Base-by-base conservation (phyloP, 2,888 invertebrate genomes). In the Meghimatium bilineatum region DNA sequence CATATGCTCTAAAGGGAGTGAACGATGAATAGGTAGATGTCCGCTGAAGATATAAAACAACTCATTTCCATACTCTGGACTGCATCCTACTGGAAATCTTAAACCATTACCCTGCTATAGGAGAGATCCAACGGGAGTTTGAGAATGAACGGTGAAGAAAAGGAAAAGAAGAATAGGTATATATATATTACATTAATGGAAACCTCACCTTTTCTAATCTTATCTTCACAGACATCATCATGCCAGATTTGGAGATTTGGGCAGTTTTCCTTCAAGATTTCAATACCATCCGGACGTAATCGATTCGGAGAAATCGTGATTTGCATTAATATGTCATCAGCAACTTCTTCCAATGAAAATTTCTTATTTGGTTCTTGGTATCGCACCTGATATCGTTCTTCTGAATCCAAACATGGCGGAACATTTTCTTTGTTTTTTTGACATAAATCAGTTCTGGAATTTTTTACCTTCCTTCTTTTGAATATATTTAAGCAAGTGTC, bases 381-480 rank as follows among this genome's bases (percentile, higher is more conserved):
- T 38, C 38, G 23, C 38, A 23, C 20, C 10, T 0, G 26, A 36
- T 34, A 20, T 2, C 23, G 36, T 23, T 20, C 69, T 69, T 36
- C 34, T 23, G 23, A 38, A 23, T 17, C 38, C 36, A 38, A 36
- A 29, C 34, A 3, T 36, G 23, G n/a, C 14, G 72, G 72, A 10
- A 1, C n/a, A 44, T 72, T 72, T 44, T 72, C 72, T 72, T 72
- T 72, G 44, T 72, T 72, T n/a, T 72, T 38, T 6, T 44, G 0
- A 44, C 6, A 14, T 14, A 72, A 72, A 72, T 14, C n/a, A n/a
- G 10, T n/a, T 10, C 17, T n/a, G 44, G n/a, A 23, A 10, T 72
- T 72, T 72, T 26, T 49, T 10, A 34, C 14, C 38, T 26, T 20
- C 23, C 1, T 44, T 26, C 44, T n/a, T 29, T 38, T 29, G 1